Evolutionary conservation across 2,113 vertebrate species (phyloP), one percentile per base, ranked within the genome.

Genomic region (Gorsachius goisagi): DNA sequence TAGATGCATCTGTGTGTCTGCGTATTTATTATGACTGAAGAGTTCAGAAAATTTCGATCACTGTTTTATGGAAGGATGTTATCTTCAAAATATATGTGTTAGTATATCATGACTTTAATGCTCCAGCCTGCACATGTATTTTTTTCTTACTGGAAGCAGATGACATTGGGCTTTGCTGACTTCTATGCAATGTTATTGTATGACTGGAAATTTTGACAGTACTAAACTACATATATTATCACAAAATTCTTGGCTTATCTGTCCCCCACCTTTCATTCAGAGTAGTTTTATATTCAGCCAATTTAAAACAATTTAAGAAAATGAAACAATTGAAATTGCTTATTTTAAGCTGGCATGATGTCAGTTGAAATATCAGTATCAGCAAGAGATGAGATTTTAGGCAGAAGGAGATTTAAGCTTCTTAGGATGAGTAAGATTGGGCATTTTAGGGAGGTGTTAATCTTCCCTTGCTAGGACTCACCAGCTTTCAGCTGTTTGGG

Each of bases 301-400:
- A 85, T 91, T 96, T 95, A 91, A 97, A 95, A 91, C 69, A 94
- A 95, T 93, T 96, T 94, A 87, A 96, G 96, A 96, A 97, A 97
- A 95, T 62, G 62, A 96, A 95, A 91, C 88, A 82, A 58, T 32
- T 87, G 80, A 81, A 95, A 89, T 79, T 76, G 49, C 35, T 88
- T 63, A 47, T 64, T 85, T 95, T 73, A 78, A 86, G 15, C 20
- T 58, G 45, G 20, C 39, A 68, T 0, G 7, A 69, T 64, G 58
- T 55, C 52, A 17, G 59, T 39, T 88, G 63, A 84, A 82, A 35
- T 30, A 89, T 75, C 75, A n/a, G 1, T 73, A 79, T 73, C 56
- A 81, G n/a, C 53, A 49, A 72, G 56, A 91, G 64, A 93, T n/a
- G 37, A 80, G 58, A 71, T 75, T 88, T 75, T 67, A 85, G 67